phyloP scores from a whole-genome alignment of 2,888 invertebrate genomes.

The Dendrolimus pini region DNA sequence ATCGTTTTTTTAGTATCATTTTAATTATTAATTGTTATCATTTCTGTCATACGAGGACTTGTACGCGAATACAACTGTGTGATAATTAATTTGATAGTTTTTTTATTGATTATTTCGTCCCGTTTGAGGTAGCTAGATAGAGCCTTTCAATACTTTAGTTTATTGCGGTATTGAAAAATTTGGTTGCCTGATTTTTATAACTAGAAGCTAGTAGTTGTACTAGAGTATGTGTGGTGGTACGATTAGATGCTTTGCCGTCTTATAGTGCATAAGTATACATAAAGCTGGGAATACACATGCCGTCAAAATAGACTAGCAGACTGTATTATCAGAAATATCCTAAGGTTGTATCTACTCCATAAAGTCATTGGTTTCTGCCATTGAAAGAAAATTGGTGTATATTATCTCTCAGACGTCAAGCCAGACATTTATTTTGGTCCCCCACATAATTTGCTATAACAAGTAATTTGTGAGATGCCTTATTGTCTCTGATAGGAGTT shows the following conservation, averaged over 20 bases:
- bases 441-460: too few relatives aligned
- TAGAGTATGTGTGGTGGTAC: conserved; percentile 46
- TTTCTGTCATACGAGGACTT: conserved; percentile 35
- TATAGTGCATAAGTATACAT: conserved; percentile 42
- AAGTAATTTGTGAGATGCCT: too few relatives aligned
- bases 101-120: conserved; percentile 37
- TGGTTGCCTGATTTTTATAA: conserved; percentile 54
- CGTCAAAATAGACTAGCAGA: conserved; percentile 6
- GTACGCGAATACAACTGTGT: conserved; percentile 65
- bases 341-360: conserved; percentile 11
- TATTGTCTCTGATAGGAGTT: too few relatives aligned
- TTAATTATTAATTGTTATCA: conserved; percentile 18
- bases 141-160: conserved; percentile 49
- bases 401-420: too few relatives aligned
- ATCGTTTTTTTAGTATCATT: conserved; percentile 23
- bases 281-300: conserved; percentile 6
- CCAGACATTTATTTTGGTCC: too few relatives aligned
- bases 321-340: conserved; percentile 16
- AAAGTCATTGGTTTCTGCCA: conserved; percentile 17
- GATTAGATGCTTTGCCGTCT: conserved; percentile 56
- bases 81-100: conserved; percentile 53
- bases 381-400: conserved; percentile 19
- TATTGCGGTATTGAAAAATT: conserved; percentile 58
- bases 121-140: conserved; percentile 62
- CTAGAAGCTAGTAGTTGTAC: conserved; percentile 56